phyloP scores from a whole-genome alignment of 1,140 invertebrate species.

The Pogonus chalceus region DNA sequence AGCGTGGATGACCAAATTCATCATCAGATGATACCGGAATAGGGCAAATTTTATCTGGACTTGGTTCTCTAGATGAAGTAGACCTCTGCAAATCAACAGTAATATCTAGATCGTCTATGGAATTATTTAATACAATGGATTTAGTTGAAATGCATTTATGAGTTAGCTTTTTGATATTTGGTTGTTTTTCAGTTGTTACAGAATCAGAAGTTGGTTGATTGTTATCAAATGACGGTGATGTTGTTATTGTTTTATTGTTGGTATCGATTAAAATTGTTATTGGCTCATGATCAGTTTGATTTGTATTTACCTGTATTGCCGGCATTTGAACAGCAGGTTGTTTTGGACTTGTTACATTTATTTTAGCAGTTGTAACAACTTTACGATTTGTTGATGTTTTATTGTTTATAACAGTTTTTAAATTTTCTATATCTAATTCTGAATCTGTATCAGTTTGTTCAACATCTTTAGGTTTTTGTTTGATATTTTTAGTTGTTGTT shows the following conservation, averaged over 20 bases:
- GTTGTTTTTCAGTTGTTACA: conserved; percentile 1
- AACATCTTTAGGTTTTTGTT: conserved; percentile 23
- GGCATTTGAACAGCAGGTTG: too few species aligned
- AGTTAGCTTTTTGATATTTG: conserved; percentile 9
- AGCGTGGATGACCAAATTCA: conserved; percentile 48
- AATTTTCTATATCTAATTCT: conserved; percentile 32
- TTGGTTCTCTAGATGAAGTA: conserved; percentile 59
- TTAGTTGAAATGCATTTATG: conserved; percentile 31
- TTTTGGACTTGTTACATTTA: conserved; percentile 11
- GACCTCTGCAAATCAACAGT: conserved; percentile 55
- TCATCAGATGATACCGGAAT: conserved; percentile 44
- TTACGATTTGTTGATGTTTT: conserved; percentile 11
- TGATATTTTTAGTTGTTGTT: conserved; percentile 29
- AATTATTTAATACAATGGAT: conserved; percentile 29
- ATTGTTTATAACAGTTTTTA: conserved; percentile 5
- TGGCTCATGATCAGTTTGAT: too few species aligned
- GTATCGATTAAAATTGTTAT: conserved; percentile 20
- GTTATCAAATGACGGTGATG: too few species aligned
- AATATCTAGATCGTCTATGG: conserved; percentile 35
- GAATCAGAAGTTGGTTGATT: neutral
- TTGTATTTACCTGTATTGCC: too few species aligned
- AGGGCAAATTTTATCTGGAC: conserved; percentile 53
- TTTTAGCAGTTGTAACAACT: conserved; percentile 12
- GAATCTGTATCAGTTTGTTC: conserved; percentile 25
- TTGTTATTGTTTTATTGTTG: conserved; percentile 19